These are phyloP conservation scores for Homalodisca vitripennis DNA, from an alignment of 1,140 invertebrate genomes.

Conservation along the genomic window DNA sequence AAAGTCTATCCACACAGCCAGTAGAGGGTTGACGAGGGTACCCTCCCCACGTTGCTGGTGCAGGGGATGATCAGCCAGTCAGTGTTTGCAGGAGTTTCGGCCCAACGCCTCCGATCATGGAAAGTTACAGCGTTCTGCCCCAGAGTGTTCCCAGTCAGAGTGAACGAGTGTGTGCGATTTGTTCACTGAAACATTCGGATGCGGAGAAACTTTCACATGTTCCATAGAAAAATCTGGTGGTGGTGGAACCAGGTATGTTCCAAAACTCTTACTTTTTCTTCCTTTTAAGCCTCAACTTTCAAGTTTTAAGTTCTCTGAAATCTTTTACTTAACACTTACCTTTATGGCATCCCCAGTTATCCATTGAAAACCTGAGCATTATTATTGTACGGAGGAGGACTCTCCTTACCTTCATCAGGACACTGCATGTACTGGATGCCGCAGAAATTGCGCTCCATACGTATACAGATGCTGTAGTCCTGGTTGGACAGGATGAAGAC, in stretches of 20 bases:
- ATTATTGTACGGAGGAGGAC: too few species aligned
- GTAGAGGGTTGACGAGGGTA: conserved; percentile 51
- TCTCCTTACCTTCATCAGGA: conserved; percentile 57
- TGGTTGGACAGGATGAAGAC: conserved; percentile 85
- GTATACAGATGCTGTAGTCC: conserved; percentile 82
- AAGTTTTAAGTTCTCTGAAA: too few species aligned
- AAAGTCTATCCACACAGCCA: conserved; percentile 67
- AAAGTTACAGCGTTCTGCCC: conserved; percentile 59
- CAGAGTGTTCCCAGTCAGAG: conserved; percentile 66
- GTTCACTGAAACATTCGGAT: too few species aligned
- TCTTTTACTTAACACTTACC: too few species aligned
- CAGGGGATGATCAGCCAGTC: conserved; percentile 80
- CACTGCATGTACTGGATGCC: conserved; percentile 81
- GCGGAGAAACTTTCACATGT: too few species aligned
- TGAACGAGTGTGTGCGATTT: conserved; percentile 66
- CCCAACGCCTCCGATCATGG: conserved; percentile 61
- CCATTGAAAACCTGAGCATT: too few species aligned
- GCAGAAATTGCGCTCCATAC: conserved; percentile 85
- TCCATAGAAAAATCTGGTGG: too few species aligned
- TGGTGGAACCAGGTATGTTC: too few species aligned
- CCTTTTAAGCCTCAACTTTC: too few species aligned
- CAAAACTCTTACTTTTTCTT: too few species aligned
- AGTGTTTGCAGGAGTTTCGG: conserved; percentile 61
- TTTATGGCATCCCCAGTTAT: too few species aligned
- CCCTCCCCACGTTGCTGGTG: conserved; percentile 61